A percentile compares a stretch with the other conserved stretches of the same genome.
These are phyloP conservation scores for Nannoperca obscura DNA, from an alignment of 2,797 vertebrate species.

Conservation along the genomic window DNA sequence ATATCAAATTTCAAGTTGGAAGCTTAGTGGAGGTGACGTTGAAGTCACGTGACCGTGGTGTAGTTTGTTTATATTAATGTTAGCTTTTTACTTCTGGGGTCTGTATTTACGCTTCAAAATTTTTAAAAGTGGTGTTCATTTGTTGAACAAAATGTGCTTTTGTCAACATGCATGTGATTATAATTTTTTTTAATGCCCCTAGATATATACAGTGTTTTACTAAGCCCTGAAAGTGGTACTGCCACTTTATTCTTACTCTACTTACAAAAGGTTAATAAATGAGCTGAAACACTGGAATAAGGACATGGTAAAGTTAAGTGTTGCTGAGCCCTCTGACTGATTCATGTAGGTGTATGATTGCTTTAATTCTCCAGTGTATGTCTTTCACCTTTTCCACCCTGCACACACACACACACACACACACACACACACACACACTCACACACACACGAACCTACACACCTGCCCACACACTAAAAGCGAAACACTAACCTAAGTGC, in stretches of 20 bases:
- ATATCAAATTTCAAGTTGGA: too few species aligned
- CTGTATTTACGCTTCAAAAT: too few species aligned
- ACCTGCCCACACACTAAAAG: conserved; percentile 56
- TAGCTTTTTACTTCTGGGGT: too few species aligned
- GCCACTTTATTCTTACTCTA: conserved; percentile 7
- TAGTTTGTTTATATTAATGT: too few species aligned
- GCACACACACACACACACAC: conserved; percentile 33
- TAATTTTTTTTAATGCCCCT: neutral
- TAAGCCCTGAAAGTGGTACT: neutral
- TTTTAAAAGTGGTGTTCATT: too few species aligned
- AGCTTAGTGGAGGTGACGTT: too few species aligned
- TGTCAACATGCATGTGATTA: neutral
- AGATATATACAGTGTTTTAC: neutral
- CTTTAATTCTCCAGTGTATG: conserved; percentile 57
- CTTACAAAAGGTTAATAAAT: conserved; percentile 52
- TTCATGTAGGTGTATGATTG: conserved; percentile 65
- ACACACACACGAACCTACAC: conserved; percentile 38
- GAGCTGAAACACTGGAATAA: conserved; percentile 44
- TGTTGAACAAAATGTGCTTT: neutral
- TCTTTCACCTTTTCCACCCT: conserved; percentile 31
- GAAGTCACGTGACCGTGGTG: too few species aligned
- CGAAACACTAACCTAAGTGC: conserved; percentile 61
- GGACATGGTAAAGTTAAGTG: conserved; percentile 51
- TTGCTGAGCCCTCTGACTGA: conserved; percentile 38
- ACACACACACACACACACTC: conserved; percentile 53